phyloP scores from a whole-genome alignment of 1,140 invertebrate species.

The Polypedilum vanderplanki region DNA sequence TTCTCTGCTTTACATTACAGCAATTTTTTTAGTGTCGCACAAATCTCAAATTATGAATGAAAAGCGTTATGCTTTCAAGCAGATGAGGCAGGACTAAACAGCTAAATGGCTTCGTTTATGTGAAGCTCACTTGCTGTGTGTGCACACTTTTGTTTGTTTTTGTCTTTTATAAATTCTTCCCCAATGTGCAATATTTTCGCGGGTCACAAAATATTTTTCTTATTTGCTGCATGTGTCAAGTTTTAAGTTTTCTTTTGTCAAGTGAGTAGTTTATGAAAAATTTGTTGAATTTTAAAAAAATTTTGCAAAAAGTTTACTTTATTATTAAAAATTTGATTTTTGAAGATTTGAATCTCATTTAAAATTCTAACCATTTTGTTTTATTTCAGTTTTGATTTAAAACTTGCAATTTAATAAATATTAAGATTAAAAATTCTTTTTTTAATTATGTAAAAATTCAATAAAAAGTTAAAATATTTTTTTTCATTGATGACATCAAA shows the following conservation, averaged over 20 bases:
- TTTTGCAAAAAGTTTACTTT: too few relatives aligned
- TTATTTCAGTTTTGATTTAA: too few relatives aligned
- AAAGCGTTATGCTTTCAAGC: neutral
- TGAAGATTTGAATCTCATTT: too few relatives aligned
- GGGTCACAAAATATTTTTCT: neutral
- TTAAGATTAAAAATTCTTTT: too few relatives aligned
- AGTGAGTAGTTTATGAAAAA: too few relatives aligned
- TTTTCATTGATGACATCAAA: neutral
- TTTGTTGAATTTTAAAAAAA: too few relatives aligned
- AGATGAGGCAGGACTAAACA: slow-evolving; percentile 7
- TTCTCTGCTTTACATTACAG: neutral
- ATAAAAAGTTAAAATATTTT: too few relatives aligned
- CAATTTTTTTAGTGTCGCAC: slow-evolving; percentile 17
- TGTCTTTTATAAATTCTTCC: neutral
- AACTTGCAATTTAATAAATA: too few relatives aligned
- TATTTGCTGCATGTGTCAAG: neutral
- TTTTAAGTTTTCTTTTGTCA: neutral
- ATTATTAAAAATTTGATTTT: too few relatives aligned
- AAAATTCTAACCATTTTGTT: too few relatives aligned
- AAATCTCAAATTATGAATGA: slow-evolving; percentile 14
- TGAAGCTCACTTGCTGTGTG: neutral
- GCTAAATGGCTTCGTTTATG: neutral
- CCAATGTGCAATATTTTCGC: slow-evolving; percentile 6
- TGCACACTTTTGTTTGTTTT: neutral
- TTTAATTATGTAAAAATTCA: too few relatives aligned